Evolutionary conservation across 2,888 invertebrate genomes (phyloP), one percentile per base, ranked within the genome.

Genomic region (Chloroclysta siterata): DNA sequence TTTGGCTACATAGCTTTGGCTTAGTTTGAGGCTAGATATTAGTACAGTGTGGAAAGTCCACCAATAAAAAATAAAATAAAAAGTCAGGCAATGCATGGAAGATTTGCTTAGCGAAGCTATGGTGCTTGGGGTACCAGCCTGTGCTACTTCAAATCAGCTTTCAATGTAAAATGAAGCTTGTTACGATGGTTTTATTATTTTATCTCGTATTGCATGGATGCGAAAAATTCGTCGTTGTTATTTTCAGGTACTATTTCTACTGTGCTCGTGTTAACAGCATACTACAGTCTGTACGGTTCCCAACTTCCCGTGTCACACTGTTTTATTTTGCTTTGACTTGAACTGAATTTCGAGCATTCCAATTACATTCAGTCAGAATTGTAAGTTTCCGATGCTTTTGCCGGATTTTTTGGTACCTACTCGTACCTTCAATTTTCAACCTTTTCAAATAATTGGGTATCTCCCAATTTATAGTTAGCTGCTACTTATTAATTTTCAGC

Each of bases 311-410:
- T 28, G 53, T 14, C 39, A 42, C 5, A 0, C 7, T 53, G 8
- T 42, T 41, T 42, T 42, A 42, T 42, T 42, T 53, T 8, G 41
- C 41, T 53, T 28, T 11, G 17, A 53, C 11, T 53, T 22, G 41
- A 17, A 42, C 41, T 42, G 41, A 42, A 53, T 42, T 53, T 28
- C n/a, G 53, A 46, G 8, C 33, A 17, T 42, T 46, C 36, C 46
- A 46, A 55, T 54, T 46, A 55, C 46, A 22, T 22, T 55, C 15
- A 47, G 17, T 17, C 11, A 39, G 47, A n/a, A 55, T n/a, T 17
- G 36, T 47, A 29, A 29, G 36, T 47, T 55, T 13, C 17, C n/a
- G 33, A 53, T 33, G 33, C 44, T 54, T 33, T 29, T 42, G 15
- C 42, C 42, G 44, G 11, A n/a, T n/a, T 54, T 54, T 42, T 29